Conservation (phyloP, 1,140 invertebrate genomes). For the Caenorhabditis remanei region DNA sequence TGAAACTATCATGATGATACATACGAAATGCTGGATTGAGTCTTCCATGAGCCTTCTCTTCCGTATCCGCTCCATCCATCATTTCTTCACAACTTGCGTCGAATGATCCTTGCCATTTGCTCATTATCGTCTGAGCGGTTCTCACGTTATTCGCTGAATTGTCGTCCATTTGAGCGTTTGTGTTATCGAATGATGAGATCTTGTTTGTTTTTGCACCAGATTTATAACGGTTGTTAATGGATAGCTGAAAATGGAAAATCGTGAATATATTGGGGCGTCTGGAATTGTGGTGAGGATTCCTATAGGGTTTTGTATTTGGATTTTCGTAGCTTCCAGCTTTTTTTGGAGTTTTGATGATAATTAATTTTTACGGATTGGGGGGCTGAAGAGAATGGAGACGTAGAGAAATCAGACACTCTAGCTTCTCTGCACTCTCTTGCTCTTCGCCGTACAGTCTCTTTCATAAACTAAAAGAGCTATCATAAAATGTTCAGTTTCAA, state of each 20-base stretch:
- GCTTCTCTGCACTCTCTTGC: no score
- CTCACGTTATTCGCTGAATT: conserved; percentile 49
- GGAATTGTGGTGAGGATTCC: no score
- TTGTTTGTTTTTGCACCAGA: conserved; percentile 51
- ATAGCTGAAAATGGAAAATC: not conserved
- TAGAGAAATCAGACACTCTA: no score
- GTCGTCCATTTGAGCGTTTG: conserved; percentile 49
- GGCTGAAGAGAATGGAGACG: no score
- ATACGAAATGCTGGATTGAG: conserved; percentile 42
- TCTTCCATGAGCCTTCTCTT: conserved; percentile 4
- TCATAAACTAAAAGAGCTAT: not conserved
- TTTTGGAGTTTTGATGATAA: no score
- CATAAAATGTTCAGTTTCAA: not conserved
- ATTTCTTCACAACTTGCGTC: conserved; percentile 52
- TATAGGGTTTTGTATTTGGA: no score
- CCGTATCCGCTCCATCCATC: conserved; percentile 41
- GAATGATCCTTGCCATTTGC: conserved; percentile 48
- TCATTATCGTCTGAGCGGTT: conserved; percentile 37
- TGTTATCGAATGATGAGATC: conserved; percentile 51
- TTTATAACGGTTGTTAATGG: conserved; percentile 42
- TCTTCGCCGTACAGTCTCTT: no score
- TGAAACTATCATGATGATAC: not conserved
- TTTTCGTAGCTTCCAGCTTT: not conserved
- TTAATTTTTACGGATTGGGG: no score
- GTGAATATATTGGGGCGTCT: no score